Conservation (phyloP, 2,888 invertebrate genomes). For the Prenolepis imparis region DNA sequence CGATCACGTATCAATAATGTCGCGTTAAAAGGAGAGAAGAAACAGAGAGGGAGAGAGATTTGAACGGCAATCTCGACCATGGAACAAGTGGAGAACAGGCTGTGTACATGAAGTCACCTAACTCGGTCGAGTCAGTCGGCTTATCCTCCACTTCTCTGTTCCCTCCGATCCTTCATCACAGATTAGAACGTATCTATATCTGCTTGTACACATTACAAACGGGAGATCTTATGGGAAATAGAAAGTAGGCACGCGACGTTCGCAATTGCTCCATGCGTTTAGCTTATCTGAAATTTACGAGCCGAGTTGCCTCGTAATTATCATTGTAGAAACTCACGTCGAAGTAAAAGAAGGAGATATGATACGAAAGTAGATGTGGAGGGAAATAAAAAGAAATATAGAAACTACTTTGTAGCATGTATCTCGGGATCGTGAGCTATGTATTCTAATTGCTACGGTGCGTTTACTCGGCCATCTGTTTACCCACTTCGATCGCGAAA, state of each 20-base stretch:
- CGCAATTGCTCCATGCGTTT: conserved; percentile 66
- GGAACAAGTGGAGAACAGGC: conserved; percentile 68
- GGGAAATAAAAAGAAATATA: conserved; percentile 77
- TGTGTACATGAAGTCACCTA: conserved; percentile 61
- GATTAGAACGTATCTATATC: conserved; percentile 58
- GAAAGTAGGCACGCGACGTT: conserved; percentile 70
- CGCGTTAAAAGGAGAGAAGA: conserved; percentile 15
- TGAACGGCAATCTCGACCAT: conserved; percentile 60
- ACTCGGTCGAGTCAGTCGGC: conserved; percentile 63
- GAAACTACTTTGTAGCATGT: conserved; percentile 41
- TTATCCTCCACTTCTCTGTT: conserved; percentile 44
- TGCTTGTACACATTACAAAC: conserved; percentile 4
- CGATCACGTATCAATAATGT: conserved; percentile 48
- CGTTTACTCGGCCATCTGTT: conserved; percentile 79
- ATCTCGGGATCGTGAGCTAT: conserved; percentile 74
- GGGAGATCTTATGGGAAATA: conserved; percentile 72
- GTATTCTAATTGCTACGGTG: conserved; percentile 80
- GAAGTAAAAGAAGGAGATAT: conserved; percentile 21
- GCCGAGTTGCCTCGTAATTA: conserved; percentile 80
- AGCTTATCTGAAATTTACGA: conserved; percentile 79
- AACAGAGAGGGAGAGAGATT: conserved; percentile 47
- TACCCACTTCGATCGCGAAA: conserved; percentile 79
- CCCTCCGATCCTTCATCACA: conserved; percentile 36
- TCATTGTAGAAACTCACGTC: conserved; percentile 80
- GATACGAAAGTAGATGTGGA: conserved; percentile 75